Evolutionary conservation across 2,113 vertebrate genomes (phyloP), one percentile per base, ranked within the genome.

Genomic region (Gambusia holbrooki): DNA sequence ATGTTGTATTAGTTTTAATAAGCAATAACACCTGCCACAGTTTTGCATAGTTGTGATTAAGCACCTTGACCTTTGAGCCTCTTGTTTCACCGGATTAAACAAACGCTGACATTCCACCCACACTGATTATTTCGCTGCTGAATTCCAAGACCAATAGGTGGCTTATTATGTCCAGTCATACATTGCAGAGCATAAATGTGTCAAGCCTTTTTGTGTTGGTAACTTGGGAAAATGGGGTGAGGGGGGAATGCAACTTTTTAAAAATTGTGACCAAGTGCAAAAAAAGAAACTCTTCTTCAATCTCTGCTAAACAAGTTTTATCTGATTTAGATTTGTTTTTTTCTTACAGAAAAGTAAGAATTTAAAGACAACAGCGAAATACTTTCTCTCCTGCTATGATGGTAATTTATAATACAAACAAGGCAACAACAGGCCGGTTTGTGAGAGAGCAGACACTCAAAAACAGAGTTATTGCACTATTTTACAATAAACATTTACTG

Each of bases 1-100:
- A 37, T 72, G 37, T 48, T 28, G 22, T 66, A 28, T n/a, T 27
- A 25, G 40, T 28, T 62, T 29, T 0, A 71, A 30, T 35, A n/a
- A 12, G 22, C 28, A 78, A 66, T 17, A 54, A 40, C 19, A 48
- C 17, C 27, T 63, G 64, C 58, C 22, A 27, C 67, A 68, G 37
- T 69, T 70, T 70, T 40, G 25, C 66, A 69, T n/a, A 17, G 32
- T 19, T 6, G 30, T 58, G 25, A 71, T 76, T 76, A 48, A 30
- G 60, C 62, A 8, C 51, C 58, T 10, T 64, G 75, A 77, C 8
- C 51, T 64, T 4, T 63, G 74, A 76, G 0, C 4, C 19, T 4
- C 54, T 60, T 29, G n/a, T 60, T 30, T 32, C 32, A 58, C 17
- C 17, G 67, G 45, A 70, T 73, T 73, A 73, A 79, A 65, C 37